Conservation (phyloP, 2,888 invertebrate genomes). For the Iselma pallidipennis region DNA sequence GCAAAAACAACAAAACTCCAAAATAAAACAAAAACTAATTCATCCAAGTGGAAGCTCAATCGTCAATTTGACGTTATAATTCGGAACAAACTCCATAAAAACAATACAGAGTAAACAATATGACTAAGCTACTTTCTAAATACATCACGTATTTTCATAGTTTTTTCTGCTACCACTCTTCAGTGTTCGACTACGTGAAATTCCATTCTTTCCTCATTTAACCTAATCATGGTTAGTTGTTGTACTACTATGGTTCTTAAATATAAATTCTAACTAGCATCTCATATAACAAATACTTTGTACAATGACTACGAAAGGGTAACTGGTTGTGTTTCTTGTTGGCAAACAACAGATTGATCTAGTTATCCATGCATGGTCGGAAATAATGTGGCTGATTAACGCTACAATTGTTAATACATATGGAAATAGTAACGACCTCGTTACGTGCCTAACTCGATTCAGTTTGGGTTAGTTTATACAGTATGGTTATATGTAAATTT, state of each 20-base stretch:
- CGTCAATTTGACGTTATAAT: slow-evolving; percentile 7
- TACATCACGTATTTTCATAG: slow-evolving; percentile 16
- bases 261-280: slow-evolving; percentile 17
- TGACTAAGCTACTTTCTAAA: slow-evolving; percentile 25
- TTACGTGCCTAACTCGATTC: slow-evolving; percentile 27
- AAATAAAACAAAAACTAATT: slow-evolving; percentile 4
- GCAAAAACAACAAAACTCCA: too few relatives aligned
- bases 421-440: slow-evolving; percentile 21
- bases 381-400: slow-evolving; percentile 33
- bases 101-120: slow-evolving; percentile 11
- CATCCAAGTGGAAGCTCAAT: slow-evolving; percentile 6
- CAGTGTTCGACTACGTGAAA: slow-evolving; percentile 3
- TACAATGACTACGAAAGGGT: slow-evolving; percentile 14
- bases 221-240: background rate
- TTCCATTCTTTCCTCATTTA: slow-evolving; percentile 9
- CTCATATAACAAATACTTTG: slow-evolving; percentile 7
- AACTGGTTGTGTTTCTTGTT: slow-evolving; percentile 2
- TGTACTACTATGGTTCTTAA: background rate
- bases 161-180: background rate
- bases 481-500: background rate
- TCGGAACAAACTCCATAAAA: slow-evolving; percentile 6
- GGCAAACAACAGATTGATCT: slow-evolving; percentile 22
- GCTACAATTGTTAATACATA: slow-evolving; percentile 26
- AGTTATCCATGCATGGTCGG: slow-evolving; percentile 20
- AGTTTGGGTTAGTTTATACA: slow-evolving; percentile 18